These are phyloP conservation scores for Lota lota DNA, from an alignment of 2,113 vertebrate genomes.

Conservation along the genomic window DNA sequence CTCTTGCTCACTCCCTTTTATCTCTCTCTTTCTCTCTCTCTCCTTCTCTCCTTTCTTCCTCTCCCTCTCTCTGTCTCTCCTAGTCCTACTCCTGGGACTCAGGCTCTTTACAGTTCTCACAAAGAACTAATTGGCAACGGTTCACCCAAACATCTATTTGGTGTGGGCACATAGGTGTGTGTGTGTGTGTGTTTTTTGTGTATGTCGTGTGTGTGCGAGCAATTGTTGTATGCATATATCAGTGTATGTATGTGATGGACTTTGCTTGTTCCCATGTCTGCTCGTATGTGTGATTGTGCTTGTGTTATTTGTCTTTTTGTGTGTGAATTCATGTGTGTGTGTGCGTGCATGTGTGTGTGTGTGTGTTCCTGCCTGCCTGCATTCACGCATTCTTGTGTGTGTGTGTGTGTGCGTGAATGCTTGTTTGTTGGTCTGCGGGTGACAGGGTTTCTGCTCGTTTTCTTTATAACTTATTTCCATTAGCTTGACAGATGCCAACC, in stretches of 20 bases:
- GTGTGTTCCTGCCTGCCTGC: background rate
- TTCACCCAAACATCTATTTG: constrained; percentile 18
- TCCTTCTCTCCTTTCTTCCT: constrained; percentile 6
- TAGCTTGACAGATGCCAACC: constrained; percentile 40
- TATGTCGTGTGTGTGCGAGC: background rate
- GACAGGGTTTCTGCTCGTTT: no score
- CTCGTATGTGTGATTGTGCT: background rate
- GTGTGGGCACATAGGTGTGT: no score
- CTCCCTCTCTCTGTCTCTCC: constrained; percentile 19
- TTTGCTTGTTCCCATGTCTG: constrained; percentile 2
- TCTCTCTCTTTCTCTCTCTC: no score
- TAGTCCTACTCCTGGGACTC: constrained; percentile 14
- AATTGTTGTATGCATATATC: constrained; percentile 11
- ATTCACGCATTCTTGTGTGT: background rate
- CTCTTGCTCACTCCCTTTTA: no score
- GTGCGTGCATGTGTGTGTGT: constrained; percentile 4
- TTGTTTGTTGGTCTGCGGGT: no score
- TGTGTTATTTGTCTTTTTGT: constrained; percentile 8
- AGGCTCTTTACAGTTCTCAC: constrained; percentile 22
- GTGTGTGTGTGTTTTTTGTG: no score
- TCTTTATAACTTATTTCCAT: constrained; percentile 8
- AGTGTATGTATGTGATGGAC: background rate
- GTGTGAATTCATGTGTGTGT: constrained; percentile 8
- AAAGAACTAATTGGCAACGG: constrained; percentile 50
- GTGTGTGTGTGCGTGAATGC: no score